Conservation (phyloP, 2,113 vertebrate species). For the Chamaetylas fuelleborni region DNA sequence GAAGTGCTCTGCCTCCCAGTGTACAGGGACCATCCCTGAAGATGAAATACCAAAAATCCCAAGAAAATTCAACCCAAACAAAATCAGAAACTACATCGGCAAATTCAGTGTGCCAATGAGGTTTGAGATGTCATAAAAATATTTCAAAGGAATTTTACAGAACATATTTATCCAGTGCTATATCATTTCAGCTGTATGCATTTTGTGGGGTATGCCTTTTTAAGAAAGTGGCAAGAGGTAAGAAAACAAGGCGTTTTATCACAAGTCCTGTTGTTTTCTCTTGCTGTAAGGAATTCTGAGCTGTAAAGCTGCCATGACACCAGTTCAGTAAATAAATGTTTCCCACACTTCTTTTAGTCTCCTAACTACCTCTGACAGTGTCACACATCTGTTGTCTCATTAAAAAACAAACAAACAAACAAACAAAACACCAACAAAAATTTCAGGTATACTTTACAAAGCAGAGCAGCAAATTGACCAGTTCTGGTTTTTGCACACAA, state of each 20-base stretch:
- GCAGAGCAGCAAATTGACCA: background rate
- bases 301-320: background rate
- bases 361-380: background rate
- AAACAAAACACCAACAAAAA: background rate
- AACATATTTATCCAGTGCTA: background rate
- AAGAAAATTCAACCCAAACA: background rate
- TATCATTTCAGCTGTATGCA: background rate
- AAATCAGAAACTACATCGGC: fast-evolving
- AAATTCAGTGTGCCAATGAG: background rate
- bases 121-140: background rate
- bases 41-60: background rate
- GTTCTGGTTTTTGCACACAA: background rate
- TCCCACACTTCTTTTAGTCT: background rate
- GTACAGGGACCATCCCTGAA: fast-evolving
- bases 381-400: background rate
- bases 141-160: background rate
- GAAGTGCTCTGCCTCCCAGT: background rate
- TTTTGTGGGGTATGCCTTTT: background rate
- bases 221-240: background rate
- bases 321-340: background rate
- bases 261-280: background rate
- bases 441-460: background rate
- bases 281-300: background rate
- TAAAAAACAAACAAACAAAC: background rate
- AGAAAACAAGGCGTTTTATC: background rate